These are phyloP conservation scores for Trigoniulus corallinus DNA, from an alignment of 1,140 invertebrate species.

Conservation along the genomic window DNA sequence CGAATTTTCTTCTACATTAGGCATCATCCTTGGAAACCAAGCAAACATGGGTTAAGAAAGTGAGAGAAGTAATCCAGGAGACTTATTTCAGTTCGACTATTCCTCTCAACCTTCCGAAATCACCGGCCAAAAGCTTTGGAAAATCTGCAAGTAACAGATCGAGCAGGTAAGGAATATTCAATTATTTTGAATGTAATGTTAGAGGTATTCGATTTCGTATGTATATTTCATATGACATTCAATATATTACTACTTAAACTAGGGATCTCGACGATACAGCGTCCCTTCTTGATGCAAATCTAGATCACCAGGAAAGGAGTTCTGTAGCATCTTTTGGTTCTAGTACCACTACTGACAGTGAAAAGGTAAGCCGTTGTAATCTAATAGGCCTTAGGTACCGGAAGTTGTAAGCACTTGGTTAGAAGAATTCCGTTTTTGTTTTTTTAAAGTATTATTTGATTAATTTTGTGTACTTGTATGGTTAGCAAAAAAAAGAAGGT, in stretches of 20 bases:
- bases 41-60: constrained; percentile 85
- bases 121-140: constrained; percentile 37
- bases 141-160: constrained; percentile 55
- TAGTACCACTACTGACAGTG: constrained; percentile 86
- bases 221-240: constrained; percentile 3
- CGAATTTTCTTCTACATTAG: constrained; percentile 16
- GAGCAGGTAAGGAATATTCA: constrained; percentile 40
- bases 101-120: constrained; percentile 30
- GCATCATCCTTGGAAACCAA: constrained; percentile 79
- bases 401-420: too few species aligned
- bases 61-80: constrained; percentile 89
- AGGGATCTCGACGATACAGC: constrained; percentile 74
- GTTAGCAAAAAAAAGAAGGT: too few species aligned
- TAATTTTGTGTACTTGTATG: too few species aligned
- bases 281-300: constrained; percentile 54
- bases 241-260: constrained; percentile 13
- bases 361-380: constrained; percentile 54
- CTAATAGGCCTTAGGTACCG: too few species aligned
- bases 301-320: constrained; percentile 66
- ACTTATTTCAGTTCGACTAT: constrained; percentile 72
- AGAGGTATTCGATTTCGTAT: background rate
- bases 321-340: constrained; percentile 84
- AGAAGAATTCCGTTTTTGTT: too few species aligned
- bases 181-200: constrained; percentile 5
- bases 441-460: too few species aligned